Conservation (phyloP, 2,113 vertebrate species). For the Periophthalmus modestus region DNA sequence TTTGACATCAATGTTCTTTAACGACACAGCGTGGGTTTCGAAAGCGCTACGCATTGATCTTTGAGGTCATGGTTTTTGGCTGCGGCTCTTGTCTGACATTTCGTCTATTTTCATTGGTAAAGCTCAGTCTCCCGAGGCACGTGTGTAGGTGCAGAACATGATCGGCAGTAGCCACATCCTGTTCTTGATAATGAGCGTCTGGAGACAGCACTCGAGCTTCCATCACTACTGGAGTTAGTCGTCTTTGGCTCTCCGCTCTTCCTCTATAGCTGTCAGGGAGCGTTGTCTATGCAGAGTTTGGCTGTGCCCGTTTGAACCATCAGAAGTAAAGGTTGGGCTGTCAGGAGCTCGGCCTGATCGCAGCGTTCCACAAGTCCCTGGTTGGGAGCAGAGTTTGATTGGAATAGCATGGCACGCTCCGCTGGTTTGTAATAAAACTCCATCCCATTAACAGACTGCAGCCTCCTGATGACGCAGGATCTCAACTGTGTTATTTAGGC, state of each 20-base stretch:
- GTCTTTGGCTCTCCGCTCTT: conserved; percentile 20
- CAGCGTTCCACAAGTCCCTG: conserved; percentile 32
- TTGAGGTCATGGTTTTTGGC: not conserved
- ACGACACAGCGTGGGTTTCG: conserved; percentile 15
- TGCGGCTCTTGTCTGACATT: conserved; percentile 10
- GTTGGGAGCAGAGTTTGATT: conserved; percentile 37
- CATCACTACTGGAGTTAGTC: conserved; percentile 37
- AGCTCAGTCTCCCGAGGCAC: conserved; percentile 9
- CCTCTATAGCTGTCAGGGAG: conserved; percentile 52
- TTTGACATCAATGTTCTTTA: conserved; percentile 15
- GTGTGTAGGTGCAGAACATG: conserved; percentile 19
- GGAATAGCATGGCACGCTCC: conserved; percentile 21
- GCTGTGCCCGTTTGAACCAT: conserved; percentile 15
- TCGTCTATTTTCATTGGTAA: conserved; percentile 14
- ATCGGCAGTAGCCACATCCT: conserved; percentile 34
- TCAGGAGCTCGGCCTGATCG: conserved; percentile 21
- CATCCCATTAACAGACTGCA: conserved; percentile 42
- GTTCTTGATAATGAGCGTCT: conserved; percentile 51
- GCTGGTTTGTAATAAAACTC: conserved; percentile 44
- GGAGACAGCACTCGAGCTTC: conserved; percentile 33
- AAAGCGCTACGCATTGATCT: conserved; percentile 29
- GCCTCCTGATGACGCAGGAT: conserved; percentile 34
- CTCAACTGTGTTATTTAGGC: conserved; percentile 40
- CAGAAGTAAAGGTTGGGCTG: conserved; percentile 12
- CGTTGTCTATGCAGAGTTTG: conserved; percentile 9